Conservation (phyloP, 2,888 invertebrate species). For the Caenorhabditis wallacei region DNA sequence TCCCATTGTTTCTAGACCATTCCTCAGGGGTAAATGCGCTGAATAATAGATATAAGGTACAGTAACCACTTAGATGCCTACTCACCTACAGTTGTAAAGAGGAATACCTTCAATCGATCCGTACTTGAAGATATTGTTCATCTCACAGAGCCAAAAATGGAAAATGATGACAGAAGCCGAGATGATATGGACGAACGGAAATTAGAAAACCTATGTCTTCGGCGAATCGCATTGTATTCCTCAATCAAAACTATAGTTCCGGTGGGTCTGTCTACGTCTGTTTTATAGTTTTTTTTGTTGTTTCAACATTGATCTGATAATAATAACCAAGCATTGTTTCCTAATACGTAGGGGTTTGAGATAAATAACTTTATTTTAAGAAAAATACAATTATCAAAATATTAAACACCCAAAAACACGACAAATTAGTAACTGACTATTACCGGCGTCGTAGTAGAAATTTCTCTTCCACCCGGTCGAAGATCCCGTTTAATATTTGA, state of each 20-base stretch:
- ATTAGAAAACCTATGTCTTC: not conserved
- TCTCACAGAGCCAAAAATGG: not conserved
- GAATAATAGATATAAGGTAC: not conserved
- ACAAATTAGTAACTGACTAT: not conserved
- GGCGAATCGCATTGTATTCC: not conserved
- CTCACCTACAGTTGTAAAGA: conserved; percentile 56
- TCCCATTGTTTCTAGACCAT: conserved; percentile 34
- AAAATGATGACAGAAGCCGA: too few relatives aligned
- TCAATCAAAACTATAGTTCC: not conserved
- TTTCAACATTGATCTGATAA: too few relatives aligned
- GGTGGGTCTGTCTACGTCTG: not conserved
- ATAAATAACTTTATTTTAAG: too few relatives aligned
- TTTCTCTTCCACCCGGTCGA: not conserved
- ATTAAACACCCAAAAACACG: too few relatives aligned
- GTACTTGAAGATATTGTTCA: conserved; percentile 58
- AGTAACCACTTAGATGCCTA: not conserved
- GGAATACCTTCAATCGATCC: conserved; percentile 40
- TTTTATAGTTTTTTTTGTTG: not conserved
- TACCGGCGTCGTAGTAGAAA: not conserved
- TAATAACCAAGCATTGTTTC: too few relatives aligned
- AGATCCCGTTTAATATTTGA: conserved; percentile 16
- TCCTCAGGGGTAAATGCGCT: conserved; percentile 41
- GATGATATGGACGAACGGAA: not conserved
- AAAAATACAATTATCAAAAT: too few relatives aligned
- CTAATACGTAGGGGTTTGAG: too few relatives aligned